These are phyloP conservation scores for Daphoenositta chrysoptera DNA, from an alignment of 2,113 vertebrate species.

Conservation along the genomic window DNA sequence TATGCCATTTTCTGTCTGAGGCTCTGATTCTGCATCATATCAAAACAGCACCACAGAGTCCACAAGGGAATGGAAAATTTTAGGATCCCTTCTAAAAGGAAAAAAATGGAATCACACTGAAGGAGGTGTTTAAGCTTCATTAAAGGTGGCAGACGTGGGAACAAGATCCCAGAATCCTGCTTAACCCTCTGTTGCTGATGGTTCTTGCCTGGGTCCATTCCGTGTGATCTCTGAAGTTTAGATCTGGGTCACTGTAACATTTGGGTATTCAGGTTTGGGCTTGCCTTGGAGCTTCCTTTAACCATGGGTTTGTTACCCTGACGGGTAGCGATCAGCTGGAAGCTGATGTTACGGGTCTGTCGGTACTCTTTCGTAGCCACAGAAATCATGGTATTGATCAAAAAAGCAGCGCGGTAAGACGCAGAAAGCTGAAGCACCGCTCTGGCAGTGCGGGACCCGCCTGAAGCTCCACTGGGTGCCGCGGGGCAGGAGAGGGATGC, in stretches of 20 bases:
- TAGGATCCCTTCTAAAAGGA: background rate
- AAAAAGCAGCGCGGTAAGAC: background rate
- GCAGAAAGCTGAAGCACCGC: background rate
- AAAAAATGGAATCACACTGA: background rate
- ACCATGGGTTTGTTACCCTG: fast-evolving
- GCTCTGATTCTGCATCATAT: background rate
- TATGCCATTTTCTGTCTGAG: background rate
- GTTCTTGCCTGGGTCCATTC: background rate
- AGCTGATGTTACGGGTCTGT: background rate
- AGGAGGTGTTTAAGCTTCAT: background rate
- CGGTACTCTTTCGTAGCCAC: fast-evolving
- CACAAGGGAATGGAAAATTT: background rate
- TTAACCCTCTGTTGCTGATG: background rate
- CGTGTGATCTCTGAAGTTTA: fast-evolving
- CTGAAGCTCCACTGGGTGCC: background rate
- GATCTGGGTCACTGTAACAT: background rate
- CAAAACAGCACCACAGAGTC: background rate
- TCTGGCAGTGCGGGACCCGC: no score
- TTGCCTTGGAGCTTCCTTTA: background rate
- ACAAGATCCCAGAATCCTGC: background rate
- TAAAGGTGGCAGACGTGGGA: background rate
- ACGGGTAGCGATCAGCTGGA: fast-evolving
- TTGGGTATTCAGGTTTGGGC: background rate
- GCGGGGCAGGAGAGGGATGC: background rate
- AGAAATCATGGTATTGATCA: background rate